Base-by-base conservation (phyloP, 2,888 invertebrate genomes). In the Zhuqinia jingwanae region DNA sequence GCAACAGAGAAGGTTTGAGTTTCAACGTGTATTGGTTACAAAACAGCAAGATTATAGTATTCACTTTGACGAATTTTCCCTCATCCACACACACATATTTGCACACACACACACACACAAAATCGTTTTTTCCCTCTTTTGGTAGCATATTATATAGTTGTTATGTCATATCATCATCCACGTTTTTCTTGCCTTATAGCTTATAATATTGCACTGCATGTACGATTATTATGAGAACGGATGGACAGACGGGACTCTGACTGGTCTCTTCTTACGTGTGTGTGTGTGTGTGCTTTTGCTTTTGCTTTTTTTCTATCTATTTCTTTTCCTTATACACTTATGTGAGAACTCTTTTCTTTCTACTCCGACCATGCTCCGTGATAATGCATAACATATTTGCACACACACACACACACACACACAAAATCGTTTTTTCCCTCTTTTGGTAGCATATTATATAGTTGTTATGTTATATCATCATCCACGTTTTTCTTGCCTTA, bases 241-340 rank as follows among this genome's bases (percentile, higher is more conserved):
- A 77, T 77, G 77, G 77, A 84, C 84, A 77, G 50, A 84, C 84
- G 68, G 68, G 77, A 84, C 77, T 75, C 47, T 56, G 36, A 25
- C 42, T 63, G 27, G 25, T 25, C 47, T 27, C 65, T 47, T 47
- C 17, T 50, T 27, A 53, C 30, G 1, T 53, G 25, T 36, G 36
- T 63, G 60, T 25, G 36, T 53, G 27, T 63, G 36, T 63, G 60
- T 27, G n/a, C 20, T 42, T n/a, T n/a, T n/a, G n/a, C n/a, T n/a
- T n/a, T n/a, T n/a, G n/a, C n/a, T n/a, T n/a, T 27, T 60, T 27
- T 45, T 22, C 56, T 78, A n/a, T 68, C 27, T 47, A 25, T 22
- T 30, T 78, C 27, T 56, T 17, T 47, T 53, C 63, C 13, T 58
- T 15, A 13, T 77, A 8, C 77, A 45, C 50, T 47, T 76, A n/a